These are phyloP conservation scores for Cetonia aurata DNA, from an alignment of 2,888 invertebrate genomes.

Conservation along the genomic window DNA sequence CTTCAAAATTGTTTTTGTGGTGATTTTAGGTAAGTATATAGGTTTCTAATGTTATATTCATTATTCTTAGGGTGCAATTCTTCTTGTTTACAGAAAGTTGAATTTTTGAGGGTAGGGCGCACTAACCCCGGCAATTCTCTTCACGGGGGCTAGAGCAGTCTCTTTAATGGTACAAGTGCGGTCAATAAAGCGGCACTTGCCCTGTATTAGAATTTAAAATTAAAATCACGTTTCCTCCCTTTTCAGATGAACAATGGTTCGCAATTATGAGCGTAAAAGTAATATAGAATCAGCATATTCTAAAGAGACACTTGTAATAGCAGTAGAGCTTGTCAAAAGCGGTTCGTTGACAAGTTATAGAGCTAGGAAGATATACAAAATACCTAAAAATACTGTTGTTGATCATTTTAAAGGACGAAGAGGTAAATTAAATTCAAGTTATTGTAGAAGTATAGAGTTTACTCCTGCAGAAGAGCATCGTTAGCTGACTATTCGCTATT, in stretches of 20 bases:
- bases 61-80: constrained; percentile 34
- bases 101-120: constrained; percentile 39
- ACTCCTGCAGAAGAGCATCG: constrained; percentile 51
- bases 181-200: constrained; percentile 30
- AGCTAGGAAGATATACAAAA: constrained; percentile 41
- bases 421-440: constrained; percentile 43
- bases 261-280: constrained; percentile 37
- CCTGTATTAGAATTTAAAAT: constrained; percentile 29
- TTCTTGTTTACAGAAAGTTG: constrained; percentile 33
- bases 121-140: constrained; percentile 38
- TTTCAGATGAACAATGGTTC: constrained; percentile 35
- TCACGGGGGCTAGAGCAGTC: constrained; percentile 29
- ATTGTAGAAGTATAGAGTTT: constrained; percentile 35
- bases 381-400: constrained; percentile 43
- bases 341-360: constrained; percentile 37
- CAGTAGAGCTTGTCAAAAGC: constrained; percentile 28
- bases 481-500: constrained; percentile 53
- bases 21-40: constrained; percentile 44
- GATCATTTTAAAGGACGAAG: constrained; percentile 45
- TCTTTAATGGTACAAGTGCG: constrained; percentile 34
- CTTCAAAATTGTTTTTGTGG: constrained; percentile 42
- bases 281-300: constrained; percentile 21
- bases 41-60: constrained; percentile 42
- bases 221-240: constrained; percentile 29
- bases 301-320: constrained; percentile 33